A percentile compares a stretch with the other conserved stretches of the same genome.
phyloP scores from a whole-genome alignment of 64 coral and sea anemone species.

The Porites australiensis region DNA sequence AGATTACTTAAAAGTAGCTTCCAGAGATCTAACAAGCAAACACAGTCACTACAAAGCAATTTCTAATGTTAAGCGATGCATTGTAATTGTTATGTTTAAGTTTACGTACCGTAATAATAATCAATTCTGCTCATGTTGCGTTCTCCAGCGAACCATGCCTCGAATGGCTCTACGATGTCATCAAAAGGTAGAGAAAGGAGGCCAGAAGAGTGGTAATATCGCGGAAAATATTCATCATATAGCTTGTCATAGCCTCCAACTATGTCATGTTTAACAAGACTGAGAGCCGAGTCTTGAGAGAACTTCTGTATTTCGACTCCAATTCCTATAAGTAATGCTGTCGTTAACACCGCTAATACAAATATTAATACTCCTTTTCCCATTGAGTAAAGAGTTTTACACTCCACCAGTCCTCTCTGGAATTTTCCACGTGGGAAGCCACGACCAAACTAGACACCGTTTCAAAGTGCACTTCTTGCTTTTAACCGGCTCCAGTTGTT shows the following conservation, averaged over 20 bases:
- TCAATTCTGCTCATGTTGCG: slow-evolving; percentile 90
- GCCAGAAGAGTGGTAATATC: slow-evolving; percentile 76
- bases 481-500: background rate
- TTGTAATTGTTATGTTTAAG: background rate
- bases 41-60: too few species aligned
- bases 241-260: slow-evolving; percentile 69
- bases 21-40: too few species aligned
- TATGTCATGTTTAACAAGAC: slow-evolving; percentile 56
- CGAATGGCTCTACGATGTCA: slow-evolving; percentile 88
- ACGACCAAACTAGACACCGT: too few species aligned
- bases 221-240: slow-evolving; percentile 70
- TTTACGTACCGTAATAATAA: slow-evolving; percentile 90
- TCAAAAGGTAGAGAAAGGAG: slow-evolving; percentile 82
- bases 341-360: background rate
- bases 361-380: background rate
- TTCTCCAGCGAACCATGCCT: slow-evolving; percentile 93
- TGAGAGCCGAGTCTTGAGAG: background rate
- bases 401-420: too few species aligned
- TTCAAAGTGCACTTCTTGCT: too few species aligned
- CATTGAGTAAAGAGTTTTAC: background rate
- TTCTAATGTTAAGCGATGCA: background rate
- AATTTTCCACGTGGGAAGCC: too few species aligned
- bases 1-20: too few species aligned
- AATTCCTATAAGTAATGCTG: background rate
- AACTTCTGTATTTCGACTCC: background rate